Conservation (phyloP, 2,113 vertebrate genomes). For the Neopipo cinnamomea region DNA sequence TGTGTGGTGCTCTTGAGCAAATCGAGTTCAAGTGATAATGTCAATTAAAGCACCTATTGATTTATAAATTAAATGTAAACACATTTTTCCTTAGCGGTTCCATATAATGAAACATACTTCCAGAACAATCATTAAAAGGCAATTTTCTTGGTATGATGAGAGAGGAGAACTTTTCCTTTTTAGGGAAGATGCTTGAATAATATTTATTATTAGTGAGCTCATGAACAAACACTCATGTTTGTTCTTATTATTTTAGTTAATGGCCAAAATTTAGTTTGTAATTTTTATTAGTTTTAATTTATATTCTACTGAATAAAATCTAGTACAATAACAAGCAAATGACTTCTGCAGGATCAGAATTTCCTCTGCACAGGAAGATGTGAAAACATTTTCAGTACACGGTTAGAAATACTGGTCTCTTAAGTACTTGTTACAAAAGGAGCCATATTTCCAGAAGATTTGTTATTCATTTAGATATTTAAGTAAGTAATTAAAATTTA, state of each 20-base stretch:
- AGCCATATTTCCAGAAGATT: background rate
- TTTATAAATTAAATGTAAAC: slow-evolving; percentile 30
- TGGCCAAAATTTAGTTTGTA: background rate
- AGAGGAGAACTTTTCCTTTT: slow-evolving; percentile 1
- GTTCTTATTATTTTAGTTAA: slow-evolving; percentile 15
- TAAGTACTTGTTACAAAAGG: background rate
- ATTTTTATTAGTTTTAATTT: slow-evolving; percentile 5
- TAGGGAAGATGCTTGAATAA: background rate
- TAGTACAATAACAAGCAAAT: background rate
- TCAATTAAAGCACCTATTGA: background rate
- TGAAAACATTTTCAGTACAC: background rate
- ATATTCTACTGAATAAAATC: background rate
- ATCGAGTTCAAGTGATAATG: background rate
- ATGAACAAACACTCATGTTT: background rate
- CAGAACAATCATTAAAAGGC: slow-evolving; percentile 22
- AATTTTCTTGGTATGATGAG: slow-evolving; percentile 4
- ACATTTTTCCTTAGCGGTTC: slow-evolving; percentile 6
- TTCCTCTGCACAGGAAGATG: background rate
- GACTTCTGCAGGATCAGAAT: background rate
- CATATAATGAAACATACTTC: background rate
- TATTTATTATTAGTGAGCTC: background rate
- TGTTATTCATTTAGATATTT: background rate
- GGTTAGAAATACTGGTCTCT: background rate
- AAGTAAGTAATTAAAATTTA: background rate
- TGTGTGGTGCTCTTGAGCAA: background rate